Percentiles rank a stretch among this genome's conserved stretches.
phyloP scores from a whole-genome alignment of 2,113 vertebrate genomes.

The Entosphenus tridentatus region DNA sequence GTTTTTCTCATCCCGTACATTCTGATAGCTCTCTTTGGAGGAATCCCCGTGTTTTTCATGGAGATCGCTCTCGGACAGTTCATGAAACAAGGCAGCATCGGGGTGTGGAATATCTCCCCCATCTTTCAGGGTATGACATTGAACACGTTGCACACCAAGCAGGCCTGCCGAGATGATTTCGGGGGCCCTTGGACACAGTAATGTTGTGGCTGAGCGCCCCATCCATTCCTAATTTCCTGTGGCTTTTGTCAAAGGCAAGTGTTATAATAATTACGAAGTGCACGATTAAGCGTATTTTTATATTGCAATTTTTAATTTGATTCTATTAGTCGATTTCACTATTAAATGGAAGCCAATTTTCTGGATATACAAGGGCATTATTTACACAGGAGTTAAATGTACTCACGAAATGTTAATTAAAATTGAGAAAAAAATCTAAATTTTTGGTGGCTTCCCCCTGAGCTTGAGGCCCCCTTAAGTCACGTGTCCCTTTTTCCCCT shows the following conservation, averaged over 20 bases:
- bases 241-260: too few relatives aligned
- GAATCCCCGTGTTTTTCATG: constrained; percentile 49
- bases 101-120: constrained; percentile 45
- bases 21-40: constrained; percentile 31
- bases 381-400: too few relatives aligned
- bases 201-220: too few relatives aligned
- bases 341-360: too few relatives aligned
- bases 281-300: background rate
- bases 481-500: too few relatives aligned
- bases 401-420: too few relatives aligned
- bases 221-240: too few relatives aligned
- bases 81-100: constrained; percentile 51
- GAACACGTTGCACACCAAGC: too few relatives aligned
- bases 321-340: background rate
- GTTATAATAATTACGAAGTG: background rate
- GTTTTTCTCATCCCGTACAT: constrained; percentile 48
- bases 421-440: too few relatives aligned
- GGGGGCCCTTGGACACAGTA: background rate
- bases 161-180: background rate
- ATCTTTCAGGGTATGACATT: constrained; percentile 35
- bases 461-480: too few relatives aligned
- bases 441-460: too few relatives aligned
- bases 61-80: constrained; percentile 46
- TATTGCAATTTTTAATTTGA: background rate
- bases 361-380: too few relatives aligned